Conservation (phyloP, 2,113 vertebrate species). For the Xenopus borealis region DNA sequence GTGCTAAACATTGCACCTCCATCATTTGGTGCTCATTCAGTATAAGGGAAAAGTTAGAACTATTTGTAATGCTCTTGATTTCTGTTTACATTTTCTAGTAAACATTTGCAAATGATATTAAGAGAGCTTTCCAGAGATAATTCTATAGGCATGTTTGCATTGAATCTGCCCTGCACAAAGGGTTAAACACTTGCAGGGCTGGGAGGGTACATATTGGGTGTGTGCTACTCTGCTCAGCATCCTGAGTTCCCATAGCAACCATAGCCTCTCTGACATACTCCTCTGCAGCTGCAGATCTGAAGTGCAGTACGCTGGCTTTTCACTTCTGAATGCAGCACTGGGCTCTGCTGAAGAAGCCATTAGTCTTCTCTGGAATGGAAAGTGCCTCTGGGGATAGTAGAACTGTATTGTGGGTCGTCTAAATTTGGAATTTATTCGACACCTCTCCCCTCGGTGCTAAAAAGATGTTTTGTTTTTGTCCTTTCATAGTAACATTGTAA, state of each 20-base stretch:
- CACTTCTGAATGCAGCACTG: not conserved
- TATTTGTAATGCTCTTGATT: no score
- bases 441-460: conserved; percentile 21
- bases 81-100: no score
- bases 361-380: conserved; percentile 41
- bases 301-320: conserved; percentile 32
- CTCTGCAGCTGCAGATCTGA: conserved; percentile 45
- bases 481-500: not conserved
- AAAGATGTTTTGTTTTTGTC: not conserved
- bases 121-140: no score
- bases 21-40: no score
- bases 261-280: conserved; percentile 38
- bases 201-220: conserved; percentile 37
- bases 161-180: not conserved
- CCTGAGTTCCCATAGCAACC: conserved; percentile 40
- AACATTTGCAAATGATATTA: no score
- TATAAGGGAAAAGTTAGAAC: no score
- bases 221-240: conserved; percentile 42
- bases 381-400: conserved; percentile 37
- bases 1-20: no score
- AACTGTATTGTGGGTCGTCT: conserved; percentile 34
- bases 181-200: conserved; percentile 37
- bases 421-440: conserved; percentile 40
- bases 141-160: no score
- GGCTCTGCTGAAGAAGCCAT: conserved; percentile 7